Evolutionary conservation across 2,797 vertebrate genomes (phyloP).

Genomic region (Sitta carolinensis): DNA sequence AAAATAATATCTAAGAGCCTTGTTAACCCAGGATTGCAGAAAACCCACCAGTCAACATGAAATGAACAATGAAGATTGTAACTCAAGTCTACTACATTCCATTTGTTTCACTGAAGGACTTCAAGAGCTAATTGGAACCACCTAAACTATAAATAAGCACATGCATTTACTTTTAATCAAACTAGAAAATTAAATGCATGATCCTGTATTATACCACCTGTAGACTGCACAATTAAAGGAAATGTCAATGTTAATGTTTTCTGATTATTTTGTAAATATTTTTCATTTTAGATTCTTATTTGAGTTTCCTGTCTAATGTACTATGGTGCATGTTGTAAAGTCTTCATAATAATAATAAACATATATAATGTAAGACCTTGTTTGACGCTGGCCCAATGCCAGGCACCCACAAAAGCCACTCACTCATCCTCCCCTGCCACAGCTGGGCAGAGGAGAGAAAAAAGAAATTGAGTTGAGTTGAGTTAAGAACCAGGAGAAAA

Average conservation of each 20-base stretch:
- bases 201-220: neutral
- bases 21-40: neutral
- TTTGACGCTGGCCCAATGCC: neutral
- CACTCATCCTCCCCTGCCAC: neutral
- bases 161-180: slow-evolving; percentile 23
- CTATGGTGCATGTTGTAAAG: neutral
- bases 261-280: neutral
- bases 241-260: neutral
- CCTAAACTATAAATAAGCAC: neutral
- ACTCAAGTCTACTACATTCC: neutral
- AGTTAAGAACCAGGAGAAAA: neutral
- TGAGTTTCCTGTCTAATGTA: neutral
- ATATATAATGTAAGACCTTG: neutral
- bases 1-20: neutral
- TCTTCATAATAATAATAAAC: neutral
- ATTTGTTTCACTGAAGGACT: slow-evolving; percentile 11
- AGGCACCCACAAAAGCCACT: neutral
- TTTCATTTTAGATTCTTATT: neutral
- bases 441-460: neutral
- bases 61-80: neutral
- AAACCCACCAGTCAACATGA: neutral
- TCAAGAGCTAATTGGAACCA: neutral
- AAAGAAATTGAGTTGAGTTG: neutral
- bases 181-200: slow-evolving; percentile 21
- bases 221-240: neutral